Conservation (phyloP, 2,113 vertebrate genomes). For the Charadrius vociferus region DNA sequence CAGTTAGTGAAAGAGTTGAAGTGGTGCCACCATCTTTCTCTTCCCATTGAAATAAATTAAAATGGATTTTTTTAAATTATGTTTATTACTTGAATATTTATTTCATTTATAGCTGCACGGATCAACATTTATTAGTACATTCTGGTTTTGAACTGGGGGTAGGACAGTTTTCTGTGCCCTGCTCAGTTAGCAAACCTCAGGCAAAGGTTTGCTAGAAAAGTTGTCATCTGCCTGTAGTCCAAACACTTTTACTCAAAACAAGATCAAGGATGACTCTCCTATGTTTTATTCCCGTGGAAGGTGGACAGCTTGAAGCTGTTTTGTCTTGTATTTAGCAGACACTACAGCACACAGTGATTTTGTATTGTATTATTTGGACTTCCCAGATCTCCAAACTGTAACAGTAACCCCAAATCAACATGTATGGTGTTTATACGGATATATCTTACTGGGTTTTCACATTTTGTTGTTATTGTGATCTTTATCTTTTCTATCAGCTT, state of each 20-base stretch:
- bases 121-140: background rate
- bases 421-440: background rate
- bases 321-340: background rate
- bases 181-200: background rate
- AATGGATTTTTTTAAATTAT: background rate
- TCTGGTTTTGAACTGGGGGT: background rate
- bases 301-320: background rate
- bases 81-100: background rate
- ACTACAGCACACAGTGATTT: background rate
- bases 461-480: background rate
- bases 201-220: background rate
- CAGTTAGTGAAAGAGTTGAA: background rate
- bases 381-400: background rate
- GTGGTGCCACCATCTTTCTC: background rate
- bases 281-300: background rate
- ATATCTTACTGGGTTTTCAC: background rate
- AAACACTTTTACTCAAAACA: background rate
- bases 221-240: background rate
- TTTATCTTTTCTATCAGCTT: background rate
- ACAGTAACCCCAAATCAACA: background rate
- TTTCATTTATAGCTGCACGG: background rate
- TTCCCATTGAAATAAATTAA: background rate
- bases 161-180: background rate
- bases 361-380: background rate
- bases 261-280: background rate